These are phyloP conservation scores for Artemisiospiza belli DNA, from an alignment of 2,113 vertebrate genomes.

Conservation along the genomic window DNA sequence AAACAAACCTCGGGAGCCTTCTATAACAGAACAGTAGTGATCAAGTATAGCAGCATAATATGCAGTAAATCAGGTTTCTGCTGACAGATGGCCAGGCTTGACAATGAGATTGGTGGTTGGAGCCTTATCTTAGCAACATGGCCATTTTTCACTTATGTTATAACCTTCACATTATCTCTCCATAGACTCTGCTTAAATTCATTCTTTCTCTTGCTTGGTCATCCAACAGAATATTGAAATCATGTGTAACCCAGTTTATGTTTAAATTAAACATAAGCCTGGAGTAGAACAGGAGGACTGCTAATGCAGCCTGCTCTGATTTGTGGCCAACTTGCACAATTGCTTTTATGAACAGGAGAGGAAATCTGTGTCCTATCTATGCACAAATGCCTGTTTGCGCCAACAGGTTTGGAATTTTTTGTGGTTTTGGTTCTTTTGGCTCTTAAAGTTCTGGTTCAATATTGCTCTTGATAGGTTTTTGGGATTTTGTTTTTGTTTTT, in stretches of 20 bases:
- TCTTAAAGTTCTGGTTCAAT: not conserved
- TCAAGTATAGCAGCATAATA: constrained; percentile 44
- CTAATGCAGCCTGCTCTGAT: not conserved
- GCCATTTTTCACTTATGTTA: constrained; percentile 31
- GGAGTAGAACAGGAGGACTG: not conserved
- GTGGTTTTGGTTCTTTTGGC: not conserved
- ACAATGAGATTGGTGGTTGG: constrained; percentile 55
- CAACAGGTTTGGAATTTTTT: not conserved
- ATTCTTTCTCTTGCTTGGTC: not conserved
- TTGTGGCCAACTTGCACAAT: not conserved
- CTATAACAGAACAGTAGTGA: constrained; percentile 26
- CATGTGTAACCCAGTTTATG: not conserved
- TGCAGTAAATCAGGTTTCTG: constrained; percentile 60
- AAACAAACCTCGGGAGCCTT: not conserved
- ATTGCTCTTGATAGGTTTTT: not conserved
- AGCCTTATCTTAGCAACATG: constrained; percentile 11
- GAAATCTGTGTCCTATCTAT: not conserved
- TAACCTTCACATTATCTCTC: constrained; percentile 44
- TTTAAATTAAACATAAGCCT: not conserved
- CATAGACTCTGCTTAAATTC: not conserved
- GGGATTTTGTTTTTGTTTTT: too few species aligned
- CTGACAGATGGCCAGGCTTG: constrained; percentile 56
- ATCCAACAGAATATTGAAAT: constrained; percentile 30
- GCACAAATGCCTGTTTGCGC: not conserved
- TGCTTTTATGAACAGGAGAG: not conserved